These are phyloP conservation scores for Aphodius granarius DNA, from an alignment of 2,888 invertebrate genomes.

Conservation along the genomic window DNA sequence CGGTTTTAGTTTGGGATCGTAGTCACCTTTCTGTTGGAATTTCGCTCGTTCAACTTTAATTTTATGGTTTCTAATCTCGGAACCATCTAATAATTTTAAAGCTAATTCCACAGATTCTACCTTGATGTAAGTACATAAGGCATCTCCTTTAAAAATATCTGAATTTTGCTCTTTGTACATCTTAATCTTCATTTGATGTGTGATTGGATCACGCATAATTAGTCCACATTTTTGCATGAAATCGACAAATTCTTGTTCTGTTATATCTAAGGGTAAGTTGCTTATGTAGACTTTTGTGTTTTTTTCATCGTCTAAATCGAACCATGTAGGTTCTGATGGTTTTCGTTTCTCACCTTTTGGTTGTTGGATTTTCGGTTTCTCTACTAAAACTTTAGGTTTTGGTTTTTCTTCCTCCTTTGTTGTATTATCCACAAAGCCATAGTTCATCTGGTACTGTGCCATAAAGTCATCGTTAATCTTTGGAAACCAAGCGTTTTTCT, in stretches of 20 bases:
- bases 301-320: conserved; percentile 82
- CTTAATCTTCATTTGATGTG: conserved; percentile 85
- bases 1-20: conserved; percentile 89
- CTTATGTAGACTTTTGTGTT: conserved; percentile 97
- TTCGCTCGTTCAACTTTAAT: conserved; percentile 89
- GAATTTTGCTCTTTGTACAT: conserved; percentile 82
- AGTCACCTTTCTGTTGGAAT: conserved; percentile 92
- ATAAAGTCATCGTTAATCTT: conserved; percentile 96
- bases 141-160: conserved; percentile 91
- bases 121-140: conserved; percentile 93
- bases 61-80: conserved; percentile 71
- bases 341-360: conserved; percentile 54
- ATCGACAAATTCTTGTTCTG: conserved; percentile 86
- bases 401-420: conserved; percentile 37
- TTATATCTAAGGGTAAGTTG: conserved; percentile 85
- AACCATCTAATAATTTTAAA: conserved; percentile 88
- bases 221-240: conserved; percentile 97
- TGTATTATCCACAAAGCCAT: conserved; percentile 77
- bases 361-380: conserved; percentile 30
- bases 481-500: conserved; percentile 94
- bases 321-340: conserved; percentile 72
- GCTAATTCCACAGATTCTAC: conserved; percentile 93
- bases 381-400: conserved; percentile 39
- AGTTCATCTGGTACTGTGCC: conserved; percentile 94
- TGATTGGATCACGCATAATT: conserved; percentile 82